These are phyloP conservation scores for Calephelis nemesis DNA, from an alignment of 1,140 invertebrate species.

Conservation along the genomic window DNA sequence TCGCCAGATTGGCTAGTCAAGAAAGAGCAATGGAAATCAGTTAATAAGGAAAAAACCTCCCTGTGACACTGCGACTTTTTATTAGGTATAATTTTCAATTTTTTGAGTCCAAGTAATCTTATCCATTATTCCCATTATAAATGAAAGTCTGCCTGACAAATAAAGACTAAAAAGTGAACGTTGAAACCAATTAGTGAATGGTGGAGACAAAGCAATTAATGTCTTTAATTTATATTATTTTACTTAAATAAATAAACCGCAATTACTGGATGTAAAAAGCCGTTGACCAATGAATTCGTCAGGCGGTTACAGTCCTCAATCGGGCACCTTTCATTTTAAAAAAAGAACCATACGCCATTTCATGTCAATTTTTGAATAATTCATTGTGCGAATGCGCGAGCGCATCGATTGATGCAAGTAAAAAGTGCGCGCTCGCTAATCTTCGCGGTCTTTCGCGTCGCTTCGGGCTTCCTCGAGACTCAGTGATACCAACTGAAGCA, in stretches of 20 bases:
- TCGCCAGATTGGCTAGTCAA: no score
- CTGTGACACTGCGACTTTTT: no score
- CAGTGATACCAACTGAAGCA: slow-evolving; percentile 67
- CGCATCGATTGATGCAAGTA: slow-evolving; percentile 78
- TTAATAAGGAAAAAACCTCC: no score
- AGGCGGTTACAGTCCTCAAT: slow-evolving; percentile 78
- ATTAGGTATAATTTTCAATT: no score
- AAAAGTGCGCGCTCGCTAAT: slow-evolving; percentile 76
- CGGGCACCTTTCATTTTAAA: slow-evolving; percentile 77
- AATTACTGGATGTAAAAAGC: slow-evolving; percentile 73
- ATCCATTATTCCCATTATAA: no score
- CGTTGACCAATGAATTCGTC: slow-evolving; percentile 78
- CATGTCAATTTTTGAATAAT: slow-evolving; percentile 79
- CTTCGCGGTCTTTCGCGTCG: slow-evolving; percentile 67
- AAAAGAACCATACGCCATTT: slow-evolving; percentile 79
- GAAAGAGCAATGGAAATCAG: no score
- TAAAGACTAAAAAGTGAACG: background rate
- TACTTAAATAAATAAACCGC: slow-evolving; percentile 54
- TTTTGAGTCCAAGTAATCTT: no score
- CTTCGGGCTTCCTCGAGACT: slow-evolving; percentile 62
- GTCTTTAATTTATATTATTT: slow-evolving; percentile 22
- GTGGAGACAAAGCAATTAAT: slow-evolving; percentile 18
- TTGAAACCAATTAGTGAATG: background rate
- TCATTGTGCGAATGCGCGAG: slow-evolving; percentile 76
- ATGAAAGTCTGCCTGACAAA: background rate